phyloP scores from a whole-genome alignment of 2,888 invertebrate genomes.

The Steinernema scapterisci region DNA sequence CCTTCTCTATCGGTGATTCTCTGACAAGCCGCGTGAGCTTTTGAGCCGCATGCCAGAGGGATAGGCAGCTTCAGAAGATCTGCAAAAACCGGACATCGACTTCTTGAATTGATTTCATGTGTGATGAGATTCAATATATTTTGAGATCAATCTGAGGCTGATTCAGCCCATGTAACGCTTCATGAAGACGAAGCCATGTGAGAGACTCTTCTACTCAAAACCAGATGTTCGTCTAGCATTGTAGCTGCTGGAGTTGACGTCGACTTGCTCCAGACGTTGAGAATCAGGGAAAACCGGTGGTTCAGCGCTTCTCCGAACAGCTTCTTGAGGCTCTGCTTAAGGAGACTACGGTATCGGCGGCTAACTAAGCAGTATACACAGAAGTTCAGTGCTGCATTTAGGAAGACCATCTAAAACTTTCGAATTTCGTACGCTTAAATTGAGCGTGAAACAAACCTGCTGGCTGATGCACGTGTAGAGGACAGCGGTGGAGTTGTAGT shows the following conservation, averaged over 20 bases:
- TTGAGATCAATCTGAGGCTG: background rate
- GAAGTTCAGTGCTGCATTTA: conserved; percentile 67
- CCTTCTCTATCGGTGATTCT: too few species aligned
- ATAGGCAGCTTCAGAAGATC: too few species aligned
- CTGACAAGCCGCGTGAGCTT: too few species aligned
- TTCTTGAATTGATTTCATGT: too few species aligned
- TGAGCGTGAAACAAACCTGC: conserved; percentile 41
- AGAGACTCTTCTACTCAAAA: background rate
- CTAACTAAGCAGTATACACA: conserved; percentile 66
- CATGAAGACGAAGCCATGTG: background rate
- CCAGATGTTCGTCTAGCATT: background rate
- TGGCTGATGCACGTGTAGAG: conserved; percentile 64
- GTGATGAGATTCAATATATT: conserved; percentile 11
- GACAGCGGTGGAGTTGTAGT: conserved; percentile 59
- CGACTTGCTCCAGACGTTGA: conserved; percentile 26
- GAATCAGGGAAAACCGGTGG: conserved; percentile 10
- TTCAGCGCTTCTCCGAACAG: conserved; percentile 7
- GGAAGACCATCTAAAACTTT: conserved; percentile 60
- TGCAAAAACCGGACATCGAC: too few species aligned
- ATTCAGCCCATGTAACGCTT: background rate
- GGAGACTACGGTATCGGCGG: conserved; percentile 56
- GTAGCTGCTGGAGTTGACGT: conserved; percentile 13
- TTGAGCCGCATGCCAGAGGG: too few species aligned
- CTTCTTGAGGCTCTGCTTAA: conserved; percentile 33
- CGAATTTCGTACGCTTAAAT: background rate